These are phyloP conservation scores for Hippocampus abdominalis DNA, from an alignment of 2,113 vertebrate genomes.

Conservation along the genomic window DNA sequence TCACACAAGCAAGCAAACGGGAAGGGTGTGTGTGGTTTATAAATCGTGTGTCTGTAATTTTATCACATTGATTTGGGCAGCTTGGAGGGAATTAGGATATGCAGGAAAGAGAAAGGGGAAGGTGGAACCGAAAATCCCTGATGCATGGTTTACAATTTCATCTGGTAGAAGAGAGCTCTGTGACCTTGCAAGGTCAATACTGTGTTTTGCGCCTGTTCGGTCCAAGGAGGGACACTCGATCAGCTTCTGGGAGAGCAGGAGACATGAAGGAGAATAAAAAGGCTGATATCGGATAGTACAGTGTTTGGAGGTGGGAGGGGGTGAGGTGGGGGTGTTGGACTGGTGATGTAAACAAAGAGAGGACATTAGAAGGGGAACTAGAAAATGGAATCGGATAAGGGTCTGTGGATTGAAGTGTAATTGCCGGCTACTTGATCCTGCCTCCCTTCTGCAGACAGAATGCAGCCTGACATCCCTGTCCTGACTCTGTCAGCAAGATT, in stretches of 20 bases:
- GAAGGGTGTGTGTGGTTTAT: constrained; percentile 30
- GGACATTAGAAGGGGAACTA: constrained; percentile 16
- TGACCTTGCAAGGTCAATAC: constrained; percentile 66
- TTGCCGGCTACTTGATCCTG: constrained; percentile 44
- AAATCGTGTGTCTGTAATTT: constrained; percentile 27
- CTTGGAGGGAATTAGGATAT: constrained; percentile 19
- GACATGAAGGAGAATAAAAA: constrained; percentile 45
- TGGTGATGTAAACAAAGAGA: constrained; percentile 26
- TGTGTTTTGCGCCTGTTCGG: constrained; percentile 29
- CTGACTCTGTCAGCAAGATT: constrained; percentile 44
- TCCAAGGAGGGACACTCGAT: constrained; percentile 59
- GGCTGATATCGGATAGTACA: constrained; percentile 60
- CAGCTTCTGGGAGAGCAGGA: constrained; percentile 57
- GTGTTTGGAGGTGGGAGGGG: constrained; percentile 13
- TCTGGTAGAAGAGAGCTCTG: constrained; percentile 50
- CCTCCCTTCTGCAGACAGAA: constrained; percentile 48
- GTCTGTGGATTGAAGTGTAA: constrained; percentile 51
- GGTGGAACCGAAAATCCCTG: constrained; percentile 16
- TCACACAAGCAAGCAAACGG: background rate
- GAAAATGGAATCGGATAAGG: constrained; percentile 27
- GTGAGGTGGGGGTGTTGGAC: background rate
- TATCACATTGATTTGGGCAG: constrained; percentile 30
- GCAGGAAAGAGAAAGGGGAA: constrained; percentile 4
- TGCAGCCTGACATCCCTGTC: constrained; percentile 61
- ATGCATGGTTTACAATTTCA: constrained; percentile 65